Base-by-base conservation (phyloP, 2,113 vertebrate species). In the Butorides virescens region DNA sequence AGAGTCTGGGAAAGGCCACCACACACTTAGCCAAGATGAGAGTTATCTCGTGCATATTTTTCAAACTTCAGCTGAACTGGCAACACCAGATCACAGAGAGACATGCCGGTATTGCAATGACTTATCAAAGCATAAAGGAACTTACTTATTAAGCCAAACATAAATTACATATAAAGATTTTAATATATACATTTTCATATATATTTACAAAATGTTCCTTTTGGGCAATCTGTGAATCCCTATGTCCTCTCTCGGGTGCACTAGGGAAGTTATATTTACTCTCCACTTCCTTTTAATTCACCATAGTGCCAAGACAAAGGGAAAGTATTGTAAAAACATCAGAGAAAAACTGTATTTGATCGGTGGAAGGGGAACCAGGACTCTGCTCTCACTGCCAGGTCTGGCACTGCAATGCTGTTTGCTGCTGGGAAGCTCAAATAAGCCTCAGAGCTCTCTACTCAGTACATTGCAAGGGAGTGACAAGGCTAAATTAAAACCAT, bases 401-500 rank as follows among this genome's bases (percentile, higher is more conserved):
- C 95, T 90, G 73, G 71, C 77, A 73, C 78, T 37, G 62, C 74
- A 86, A 25, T 2, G 10, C 84, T 82, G 30, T 3, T 71, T 92
- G 58, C 68, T 93, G 65, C 83, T 74, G 61, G 72, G 72, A 84
- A 86, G 59, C 61, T 79, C 8, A 63, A 70, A 66, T 37, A 93
- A 93, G 50, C 36, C 67, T 85, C 34, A 56, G 73, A 81, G 74
- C 65, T 93, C 86, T 74, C 32, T 37, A 37, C 61, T 74, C 47
- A 18, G 29, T 9, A 36, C 56, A 26, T 1, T 53, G 86, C 66
- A 82, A 92, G 46, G 74, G 47, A 91, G 27, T 47, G 65, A 84
- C 72, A 81, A 72, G 88, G 73, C 63, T 53, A 91, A 95, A 93
- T 92, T 87, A 92, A 94, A 96, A 81, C 62, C 56, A 26, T 22